Evolutionary conservation across 2,113 vertebrate genomes (phyloP), one percentile per base, ranked within the genome.

Genomic region (Acinonyx jubatus): DNA sequence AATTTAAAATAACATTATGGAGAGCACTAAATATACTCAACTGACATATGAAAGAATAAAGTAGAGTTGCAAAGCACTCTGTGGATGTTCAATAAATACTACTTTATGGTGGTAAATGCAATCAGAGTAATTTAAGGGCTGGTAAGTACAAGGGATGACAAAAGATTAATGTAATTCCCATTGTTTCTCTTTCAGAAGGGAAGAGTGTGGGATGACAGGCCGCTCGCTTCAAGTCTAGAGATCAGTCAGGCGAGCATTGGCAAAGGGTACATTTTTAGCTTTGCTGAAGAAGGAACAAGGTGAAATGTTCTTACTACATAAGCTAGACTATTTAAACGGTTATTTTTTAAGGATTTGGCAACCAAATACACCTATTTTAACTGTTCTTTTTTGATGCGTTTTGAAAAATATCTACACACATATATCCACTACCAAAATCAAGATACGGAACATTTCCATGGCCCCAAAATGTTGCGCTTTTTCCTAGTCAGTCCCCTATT

Each of bases 171-270:
- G 23, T 52, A 96, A 65, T 91, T 86, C 48, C 18, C 10, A 23
- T 81, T 96, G 55, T 63, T 88, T 97, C 92, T 69, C 21, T 88
- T 97, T 4, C 76, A 91, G 41, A 86, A 96, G 85, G 93, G 52
- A 90, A 80, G 66, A 23, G 52, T 80, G 16, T 83, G 25, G 52
- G 45, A 38, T 76, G 61, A 65, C 45, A 81, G 36, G 3, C 66
- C 66, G 15, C 38, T 73, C n/a, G 31, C 68, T 86, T 91, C 38
- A 91, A 91, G 80, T 74, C 21, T 94, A 41, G 61, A 61, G 33
- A 94, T 87, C 3, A 90, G n/a, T 95, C 38, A 38, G 57, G 29
- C 71, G 23, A 93, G 29, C 65, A 61, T 25, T 93, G 82, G 57
- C 81, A 13, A 92, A 52, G 19, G 16, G 4, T 36, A n/a, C n/a